A percentile compares a stretch with the other conserved stretches of the same genome.
Evolutionary conservation across 2,797 vertebrate genomes (phyloP).

Genomic region (Tinamus major): DNA sequence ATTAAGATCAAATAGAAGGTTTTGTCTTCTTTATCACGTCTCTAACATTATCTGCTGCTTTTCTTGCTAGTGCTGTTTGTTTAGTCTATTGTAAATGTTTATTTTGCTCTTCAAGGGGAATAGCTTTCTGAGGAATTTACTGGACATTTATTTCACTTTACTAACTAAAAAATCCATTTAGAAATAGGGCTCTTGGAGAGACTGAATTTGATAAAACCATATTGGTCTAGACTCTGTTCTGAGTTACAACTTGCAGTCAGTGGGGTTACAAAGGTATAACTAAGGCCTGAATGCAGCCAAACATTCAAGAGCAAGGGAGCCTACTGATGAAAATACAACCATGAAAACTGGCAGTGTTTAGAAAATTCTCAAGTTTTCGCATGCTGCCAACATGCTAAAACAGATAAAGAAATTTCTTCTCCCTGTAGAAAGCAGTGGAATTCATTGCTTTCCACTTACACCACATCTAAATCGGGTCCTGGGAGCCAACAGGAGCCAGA

Average conservation of each 20-base stretch:
- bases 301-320: not conserved
- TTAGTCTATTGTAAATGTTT: constrained; percentile 25
- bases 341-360: not conserved
- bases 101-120: constrained; percentile 12
- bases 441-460: not conserved
- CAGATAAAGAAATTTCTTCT: not conserved
- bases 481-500: not conserved
- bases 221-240: not conserved
- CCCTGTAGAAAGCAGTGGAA: not conserved
- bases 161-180: constrained; percentile 2
- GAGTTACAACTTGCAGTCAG: not conserved
- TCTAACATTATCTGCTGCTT: not conserved
- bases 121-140: not conserved
- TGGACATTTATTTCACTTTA: not conserved
- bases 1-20: not conserved
- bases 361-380: not conserved
- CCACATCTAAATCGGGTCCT: not conserved
- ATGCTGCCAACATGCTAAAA: not conserved
- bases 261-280: not conserved
- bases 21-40: not conserved
- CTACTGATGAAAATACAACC: not conserved
- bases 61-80: not conserved
- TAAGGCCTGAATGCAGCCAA: not conserved
- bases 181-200: not conserved
- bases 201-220: not conserved